Evolutionary conservation across 2,888 invertebrate species (phyloP).

Genomic region (Argyresthia goedartella): DNA sequence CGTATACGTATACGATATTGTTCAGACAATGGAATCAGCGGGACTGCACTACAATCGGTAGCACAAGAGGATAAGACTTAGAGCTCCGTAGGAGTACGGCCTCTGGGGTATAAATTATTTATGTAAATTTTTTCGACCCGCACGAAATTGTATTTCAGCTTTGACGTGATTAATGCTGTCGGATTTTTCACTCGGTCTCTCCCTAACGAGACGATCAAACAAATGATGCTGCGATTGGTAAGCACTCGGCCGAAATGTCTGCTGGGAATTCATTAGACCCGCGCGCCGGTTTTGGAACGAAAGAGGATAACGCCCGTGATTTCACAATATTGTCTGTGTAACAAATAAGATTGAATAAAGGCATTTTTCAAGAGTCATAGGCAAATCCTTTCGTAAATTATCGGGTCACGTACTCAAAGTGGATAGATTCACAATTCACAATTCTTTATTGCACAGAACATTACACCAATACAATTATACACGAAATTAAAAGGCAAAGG

Average conservation of each 20-base stretch:
- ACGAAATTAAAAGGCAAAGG: too few species aligned
- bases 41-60: constrained; percentile 24
- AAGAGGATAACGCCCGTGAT: constrained; percentile 30
- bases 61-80: constrained; percentile 10
- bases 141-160: constrained; percentile 61
- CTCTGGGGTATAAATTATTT: constrained; percentile 64
- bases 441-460: too few species aligned
- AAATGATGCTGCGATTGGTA: constrained; percentile 53
- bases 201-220: constrained; percentile 53
- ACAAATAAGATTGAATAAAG: constrained; percentile 21
- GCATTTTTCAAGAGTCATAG: not conserved
- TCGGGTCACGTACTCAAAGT: constrained; percentile 39
- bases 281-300: constrained; percentile 25
- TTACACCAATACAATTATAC: too few species aligned
- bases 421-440: too few species aligned
- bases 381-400: constrained; percentile 28
- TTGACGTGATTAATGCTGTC: constrained; percentile 61
- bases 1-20: constrained; percentile 14
- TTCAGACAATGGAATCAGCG: constrained; percentile 15
- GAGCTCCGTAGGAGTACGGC: constrained; percentile 23
- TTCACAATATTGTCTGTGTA: constrained; percentile 30
- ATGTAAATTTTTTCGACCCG: constrained; percentile 62
- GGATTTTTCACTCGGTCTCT: constrained; percentile 58
- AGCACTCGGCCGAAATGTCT: constrained; percentile 37
- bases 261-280: constrained; percentile 50